Conservation (phyloP, 2,888 invertebrate genomes). For the Brassicogethes aeneus region DNA sequence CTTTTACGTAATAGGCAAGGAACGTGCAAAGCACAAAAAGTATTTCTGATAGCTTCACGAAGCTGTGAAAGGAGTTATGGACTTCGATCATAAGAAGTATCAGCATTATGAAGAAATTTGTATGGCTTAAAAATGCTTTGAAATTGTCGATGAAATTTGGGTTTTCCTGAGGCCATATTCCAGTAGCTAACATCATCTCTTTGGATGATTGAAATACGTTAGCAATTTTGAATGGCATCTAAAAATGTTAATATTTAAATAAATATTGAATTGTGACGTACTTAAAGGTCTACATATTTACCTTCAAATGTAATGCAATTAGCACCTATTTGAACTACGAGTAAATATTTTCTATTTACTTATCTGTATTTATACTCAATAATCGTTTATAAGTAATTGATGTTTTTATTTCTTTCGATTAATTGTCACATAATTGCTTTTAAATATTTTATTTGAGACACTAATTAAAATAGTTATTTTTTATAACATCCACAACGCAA, state of each 20-base stretch:
- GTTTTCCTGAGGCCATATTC: not conserved
- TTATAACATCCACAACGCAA: no score
- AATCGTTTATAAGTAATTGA: no score
- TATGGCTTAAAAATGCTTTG: slow-evolving; percentile 3
- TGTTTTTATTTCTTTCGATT: no score
- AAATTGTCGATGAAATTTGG: not conserved
- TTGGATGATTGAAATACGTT: not conserved
- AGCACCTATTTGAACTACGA: no score
- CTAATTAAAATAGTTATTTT: no score
- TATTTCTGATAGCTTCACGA: not conserved
- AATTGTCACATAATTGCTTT: no score
- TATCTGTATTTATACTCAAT: no score
- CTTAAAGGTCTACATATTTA: not conserved
- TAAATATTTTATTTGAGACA: no score
- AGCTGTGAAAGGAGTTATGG: not conserved
- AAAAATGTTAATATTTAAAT: not conserved
- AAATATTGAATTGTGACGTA: not conserved
- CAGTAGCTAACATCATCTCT: not conserved
- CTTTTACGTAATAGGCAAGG: not conserved
- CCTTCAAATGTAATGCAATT: no score
- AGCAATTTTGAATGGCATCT: not conserved
- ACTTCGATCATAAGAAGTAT: not conserved
- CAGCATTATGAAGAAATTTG: not conserved
- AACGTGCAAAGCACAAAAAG: not conserved
- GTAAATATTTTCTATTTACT: no score